Percentiles rank a stretch among this genome's conserved stretches.
Conservation (phyloP, 64 coral and sea anemone genomes). For the Exaiptasia diaphana region DNA sequence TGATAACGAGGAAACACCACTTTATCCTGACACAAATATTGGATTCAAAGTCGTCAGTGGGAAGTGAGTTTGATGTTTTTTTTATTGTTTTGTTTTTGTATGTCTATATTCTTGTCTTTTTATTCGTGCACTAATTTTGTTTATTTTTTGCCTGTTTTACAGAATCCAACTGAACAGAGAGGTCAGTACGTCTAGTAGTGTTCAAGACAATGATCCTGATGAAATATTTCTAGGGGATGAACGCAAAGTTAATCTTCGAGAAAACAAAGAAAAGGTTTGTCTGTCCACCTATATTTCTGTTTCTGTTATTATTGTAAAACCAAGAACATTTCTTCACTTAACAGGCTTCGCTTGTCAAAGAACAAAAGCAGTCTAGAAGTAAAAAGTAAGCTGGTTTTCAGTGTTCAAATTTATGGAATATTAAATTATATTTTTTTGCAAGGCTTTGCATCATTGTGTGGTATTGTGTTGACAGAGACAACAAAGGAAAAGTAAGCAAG, state of each 20-base stretch:
- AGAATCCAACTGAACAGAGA: not conserved
- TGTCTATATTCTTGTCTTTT: too few species aligned
- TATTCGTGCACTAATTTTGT: too few species aligned
- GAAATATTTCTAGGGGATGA: conserved; percentile 23
- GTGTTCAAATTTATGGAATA: too few species aligned
- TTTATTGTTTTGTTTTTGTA: too few species aligned
- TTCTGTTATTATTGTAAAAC: too few species aligned
- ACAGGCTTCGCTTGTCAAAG: too few species aligned
- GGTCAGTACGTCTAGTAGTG: not conserved
- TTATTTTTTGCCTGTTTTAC: not conserved
- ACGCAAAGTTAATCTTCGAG: not conserved
- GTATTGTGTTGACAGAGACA: not conserved
- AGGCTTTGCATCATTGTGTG: too few species aligned
- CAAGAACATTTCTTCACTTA: too few species aligned
- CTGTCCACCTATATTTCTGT: not conserved
- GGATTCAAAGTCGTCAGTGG: conserved; percentile 63
- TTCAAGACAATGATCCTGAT: not conserved
- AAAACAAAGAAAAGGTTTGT: conserved; percentile 12
- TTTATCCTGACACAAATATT: conserved; percentile 88
- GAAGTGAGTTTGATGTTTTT: conserved; percentile 56
- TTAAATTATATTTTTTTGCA: too few species aligned
- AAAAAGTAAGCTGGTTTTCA: too few species aligned
- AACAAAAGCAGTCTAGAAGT: too few species aligned
- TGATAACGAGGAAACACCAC: conserved; percentile 36
- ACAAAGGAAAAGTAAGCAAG: not conserved